phyloP scores from a whole-genome alignment of 2,888 invertebrate species.

The Adelognathus sp. region DNA sequence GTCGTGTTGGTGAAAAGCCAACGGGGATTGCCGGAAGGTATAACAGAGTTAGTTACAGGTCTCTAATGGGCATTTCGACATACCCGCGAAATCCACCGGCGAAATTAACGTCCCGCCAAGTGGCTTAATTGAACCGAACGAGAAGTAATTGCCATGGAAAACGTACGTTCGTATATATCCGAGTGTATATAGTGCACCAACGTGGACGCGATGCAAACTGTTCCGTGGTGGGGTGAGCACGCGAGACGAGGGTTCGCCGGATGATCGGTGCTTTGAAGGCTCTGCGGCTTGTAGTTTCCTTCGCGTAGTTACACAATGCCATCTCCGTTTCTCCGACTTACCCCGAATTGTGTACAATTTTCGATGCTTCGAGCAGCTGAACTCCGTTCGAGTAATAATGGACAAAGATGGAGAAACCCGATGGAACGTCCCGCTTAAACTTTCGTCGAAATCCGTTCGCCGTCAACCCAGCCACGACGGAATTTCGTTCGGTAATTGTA shows the following conservation, averaged over 20 bases:
- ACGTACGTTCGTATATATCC: slow-evolving; percentile 48
- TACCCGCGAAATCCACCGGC: slow-evolving; percentile 70
- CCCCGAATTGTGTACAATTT: slow-evolving; percentile 17
- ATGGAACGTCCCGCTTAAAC: not conserved
- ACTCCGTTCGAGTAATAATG: not conserved
- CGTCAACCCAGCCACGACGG: too few relatives aligned
- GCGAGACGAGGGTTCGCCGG: slow-evolving; percentile 4
- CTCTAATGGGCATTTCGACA: slow-evolving; percentile 72
- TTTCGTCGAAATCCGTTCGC: slow-evolving; percentile 17
- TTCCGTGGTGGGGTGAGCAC: not conserved
- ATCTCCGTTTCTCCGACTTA: not conserved
- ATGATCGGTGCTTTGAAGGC: slow-evolving; percentile 19
- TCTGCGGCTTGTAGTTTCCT: slow-evolving; percentile 18
- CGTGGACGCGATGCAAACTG: not conserved
- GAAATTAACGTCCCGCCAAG: slow-evolving; percentile 70
- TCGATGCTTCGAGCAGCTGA: not conserved
- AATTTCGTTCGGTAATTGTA: too few relatives aligned
- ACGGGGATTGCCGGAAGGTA: slow-evolving; percentile 65
- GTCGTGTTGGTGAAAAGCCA: slow-evolving; percentile 34
- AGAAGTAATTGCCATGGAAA: slow-evolving; percentile 73
- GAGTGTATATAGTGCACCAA: not conserved
- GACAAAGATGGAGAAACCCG: not conserved
- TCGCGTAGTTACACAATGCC: not conserved
- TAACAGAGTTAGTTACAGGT: slow-evolving; percentile 73
- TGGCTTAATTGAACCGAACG: slow-evolving; percentile 76